Conservation (phyloP, 2,797 vertebrate genomes). For the Neoniphon sammara region DNA sequence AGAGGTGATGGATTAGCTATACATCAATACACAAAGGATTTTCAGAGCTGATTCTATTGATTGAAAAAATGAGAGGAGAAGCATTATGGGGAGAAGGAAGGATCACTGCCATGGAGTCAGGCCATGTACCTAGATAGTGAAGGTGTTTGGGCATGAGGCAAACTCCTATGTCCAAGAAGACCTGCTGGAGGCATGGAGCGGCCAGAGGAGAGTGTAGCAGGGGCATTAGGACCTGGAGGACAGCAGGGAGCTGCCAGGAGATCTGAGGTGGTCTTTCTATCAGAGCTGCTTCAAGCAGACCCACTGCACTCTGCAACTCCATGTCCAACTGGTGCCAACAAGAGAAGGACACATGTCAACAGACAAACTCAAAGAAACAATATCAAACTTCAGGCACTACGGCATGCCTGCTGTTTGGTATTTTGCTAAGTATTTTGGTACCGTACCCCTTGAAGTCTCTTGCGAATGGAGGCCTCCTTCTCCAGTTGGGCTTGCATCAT, state of each 20-base stretch:
- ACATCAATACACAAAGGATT: not conserved
- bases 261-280: constrained; percentile 85
- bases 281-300: constrained; percentile 87
- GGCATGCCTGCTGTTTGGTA: not conserved
- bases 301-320: constrained; percentile 86
- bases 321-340: constrained; percentile 84
- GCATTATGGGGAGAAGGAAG: not conserved
- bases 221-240: constrained; percentile 89
- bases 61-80: not conserved
- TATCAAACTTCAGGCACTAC: too few relatives aligned
- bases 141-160: constrained; percentile 91
- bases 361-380: not conserved
- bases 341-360: not conserved
- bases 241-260: constrained; percentile 89
- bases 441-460: constrained; percentile 86
- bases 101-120: not conserved
- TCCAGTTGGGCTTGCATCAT: constrained; percentile 93
- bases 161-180: constrained; percentile 88
- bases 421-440: not conserved
- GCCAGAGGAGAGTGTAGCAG: constrained; percentile 93
- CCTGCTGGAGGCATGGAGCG: constrained; percentile 86
- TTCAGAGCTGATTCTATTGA: too few relatives aligned
- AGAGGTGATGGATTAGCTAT: not conserved
- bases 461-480: constrained; percentile 89
- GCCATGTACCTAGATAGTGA: constrained; percentile 84